Conservation (phyloP, 2,797 vertebrate genomes). For the Phrynocephalus guinanensis region DNA sequence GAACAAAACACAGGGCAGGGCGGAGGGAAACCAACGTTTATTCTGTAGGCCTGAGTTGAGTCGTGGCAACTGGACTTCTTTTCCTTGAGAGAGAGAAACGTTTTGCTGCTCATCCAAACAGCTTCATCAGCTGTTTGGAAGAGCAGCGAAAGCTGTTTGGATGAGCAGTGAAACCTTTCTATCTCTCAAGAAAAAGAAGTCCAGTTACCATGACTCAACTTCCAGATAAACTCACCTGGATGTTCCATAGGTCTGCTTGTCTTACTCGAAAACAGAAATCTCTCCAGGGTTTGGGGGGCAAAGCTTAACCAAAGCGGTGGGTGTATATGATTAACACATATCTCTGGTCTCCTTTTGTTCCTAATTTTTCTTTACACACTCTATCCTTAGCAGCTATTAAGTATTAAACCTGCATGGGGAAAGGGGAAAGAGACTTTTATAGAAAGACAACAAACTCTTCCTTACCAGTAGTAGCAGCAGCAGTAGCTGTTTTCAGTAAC, state of each 20-base stretch:
- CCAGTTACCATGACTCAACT: no score
- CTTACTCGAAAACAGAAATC: neutral
- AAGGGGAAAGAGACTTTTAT: neutral
- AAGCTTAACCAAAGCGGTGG: no score
- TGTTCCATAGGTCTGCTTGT: neutral
- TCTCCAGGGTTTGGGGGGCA: no score
- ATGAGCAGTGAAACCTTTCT: no score
- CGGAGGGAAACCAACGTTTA: neutral
- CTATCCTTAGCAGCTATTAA: neutral
- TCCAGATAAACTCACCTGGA: no score
- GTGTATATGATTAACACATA: neutral
- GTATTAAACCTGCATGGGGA: neutral
- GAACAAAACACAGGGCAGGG: constrained; percentile 34
- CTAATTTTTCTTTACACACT: neutral
- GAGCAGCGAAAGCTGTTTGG: no score
- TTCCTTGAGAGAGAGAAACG: no score
- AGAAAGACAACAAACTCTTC: neutral
- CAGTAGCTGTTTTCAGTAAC: constrained; percentile 81
- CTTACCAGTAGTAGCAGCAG: constrained; percentile 77
- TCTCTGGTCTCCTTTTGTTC: neutral
- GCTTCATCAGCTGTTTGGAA: no score
- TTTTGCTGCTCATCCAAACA: no score
- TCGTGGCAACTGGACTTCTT: no score
- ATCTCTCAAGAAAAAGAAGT: no score
- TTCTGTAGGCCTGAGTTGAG: neutral